Evolutionary conservation across 2,113 vertebrate species (phyloP), one percentile per base, ranked within the genome.

Genomic region (Oreochromis tanganicae): DNA sequence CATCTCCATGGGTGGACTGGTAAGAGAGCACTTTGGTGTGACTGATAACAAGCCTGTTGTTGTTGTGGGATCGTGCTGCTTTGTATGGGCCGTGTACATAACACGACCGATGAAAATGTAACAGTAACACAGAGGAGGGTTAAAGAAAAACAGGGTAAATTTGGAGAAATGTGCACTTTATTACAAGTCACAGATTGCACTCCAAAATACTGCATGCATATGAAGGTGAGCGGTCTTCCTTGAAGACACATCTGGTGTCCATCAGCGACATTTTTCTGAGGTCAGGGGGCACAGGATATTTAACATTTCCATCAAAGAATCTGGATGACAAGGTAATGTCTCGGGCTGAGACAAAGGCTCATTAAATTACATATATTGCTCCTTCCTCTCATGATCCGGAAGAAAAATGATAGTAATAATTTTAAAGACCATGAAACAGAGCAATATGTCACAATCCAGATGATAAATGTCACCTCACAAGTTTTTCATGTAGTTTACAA

Each of bases 281-380:
- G 90, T 93, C 91, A 92, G 80, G 68, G 89, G 91, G 54, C 86
- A 88, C 83, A 80, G 87, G 90, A 93, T 94, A 92, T 93, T 94
- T 88, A 91, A 92, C 85, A 56, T 92, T 90, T 93, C 90, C 90
- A 94, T 93, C 93, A 95, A 93, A 89, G 88, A 89, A 81, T 86
- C 88, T 91, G 85, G 88, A 92, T 91, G 92, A 95, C 91, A 94
- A 92, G 87, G 90, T 92, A 90, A 94, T 89, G 83, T 94, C 89
- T 91, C 86, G 46, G 86, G 89, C 89, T 66, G 84, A 71, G 90
- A 92, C 90, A 57, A n/a, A 21, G 55, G 12, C 84, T 92, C 88
- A 92, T 94, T 91, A 91, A 94, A 93, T 91, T 43, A 87, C 90
- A 29, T 75, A 36, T 61, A 90, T 90, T 92, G 56, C 85, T 79